Percentiles rank a stretch among this genome's conserved stretches.
phyloP scores from a whole-genome alignment of 2,888 invertebrate genomes.

The Scaptodrosophila latifasciaeformis region DNA sequence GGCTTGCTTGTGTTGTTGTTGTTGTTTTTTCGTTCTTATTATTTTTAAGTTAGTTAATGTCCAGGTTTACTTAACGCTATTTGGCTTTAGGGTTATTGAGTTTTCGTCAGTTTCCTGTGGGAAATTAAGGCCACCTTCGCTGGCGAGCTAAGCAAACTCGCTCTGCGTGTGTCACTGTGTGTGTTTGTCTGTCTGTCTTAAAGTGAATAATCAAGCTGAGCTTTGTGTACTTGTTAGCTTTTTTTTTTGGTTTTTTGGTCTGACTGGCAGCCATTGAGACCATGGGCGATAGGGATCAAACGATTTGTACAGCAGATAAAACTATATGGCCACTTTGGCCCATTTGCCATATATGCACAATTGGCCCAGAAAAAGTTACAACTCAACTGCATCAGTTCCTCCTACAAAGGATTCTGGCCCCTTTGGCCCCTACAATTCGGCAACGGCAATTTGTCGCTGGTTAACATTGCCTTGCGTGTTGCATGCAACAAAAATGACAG shows the following conservation, averaged over 20 bases:
- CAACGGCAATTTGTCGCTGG: too few relatives aligned
- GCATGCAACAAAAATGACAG: slow-evolving; percentile 61
- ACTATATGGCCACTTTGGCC: slow-evolving; percentile 36
- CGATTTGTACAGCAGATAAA: slow-evolving; percentile 65
- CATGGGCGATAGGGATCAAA: slow-evolving; percentile 62
- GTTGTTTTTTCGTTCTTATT: slow-evolving; percentile 33
- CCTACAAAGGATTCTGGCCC: background rate
- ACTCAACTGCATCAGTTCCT: background rate
- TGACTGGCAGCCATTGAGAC: background rate
- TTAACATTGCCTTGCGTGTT: slow-evolving; percentile 35
- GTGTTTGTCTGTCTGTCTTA: background rate
- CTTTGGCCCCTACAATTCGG: too few relatives aligned
- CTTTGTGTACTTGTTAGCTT: background rate
- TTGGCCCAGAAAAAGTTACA: background rate
- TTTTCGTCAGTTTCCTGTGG: slow-evolving; percentile 52
- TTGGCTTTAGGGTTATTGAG: slow-evolving; percentile 60
- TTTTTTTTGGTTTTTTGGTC: background rate
- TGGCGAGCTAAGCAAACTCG: slow-evolving; percentile 1
- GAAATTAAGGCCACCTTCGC: slow-evolving; percentile 67
- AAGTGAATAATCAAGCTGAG: background rate
- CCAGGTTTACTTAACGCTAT: slow-evolving; percentile 60
- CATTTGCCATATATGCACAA: background rate
- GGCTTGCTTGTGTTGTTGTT: slow-evolving; percentile 8
- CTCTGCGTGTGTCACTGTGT: background rate
- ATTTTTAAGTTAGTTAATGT: slow-evolving; percentile 51